phyloP scores from a whole-genome alignment of 2,113 vertebrate genomes.

The Aspidoscelis tigris region DNA sequence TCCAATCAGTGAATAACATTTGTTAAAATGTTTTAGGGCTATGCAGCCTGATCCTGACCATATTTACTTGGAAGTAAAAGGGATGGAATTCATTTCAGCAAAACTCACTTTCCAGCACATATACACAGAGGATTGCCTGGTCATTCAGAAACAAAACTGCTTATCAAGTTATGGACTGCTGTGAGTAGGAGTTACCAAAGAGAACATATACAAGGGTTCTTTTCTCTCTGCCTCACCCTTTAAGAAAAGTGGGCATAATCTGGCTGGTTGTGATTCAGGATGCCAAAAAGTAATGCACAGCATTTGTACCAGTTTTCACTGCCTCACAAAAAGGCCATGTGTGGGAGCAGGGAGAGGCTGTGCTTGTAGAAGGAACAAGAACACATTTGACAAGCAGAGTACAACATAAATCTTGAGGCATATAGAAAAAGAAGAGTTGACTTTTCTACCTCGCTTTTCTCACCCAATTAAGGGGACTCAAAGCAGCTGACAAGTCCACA shows the following conservation, averaged over 20 bases:
- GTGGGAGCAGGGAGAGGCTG: slow-evolving; percentile 1
- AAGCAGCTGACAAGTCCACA: too few relatives aligned
- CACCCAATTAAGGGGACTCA: too few relatives aligned
- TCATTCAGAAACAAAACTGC: neutral
- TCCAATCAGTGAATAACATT: slow-evolving; percentile 12
- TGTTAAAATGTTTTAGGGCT: neutral
- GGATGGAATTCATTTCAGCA: slow-evolving; percentile 10
- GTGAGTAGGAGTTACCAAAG: neutral
- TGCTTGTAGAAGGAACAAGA: neutral
- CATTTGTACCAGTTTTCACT: neutral
- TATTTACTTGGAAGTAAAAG: slow-evolving; percentile 32
- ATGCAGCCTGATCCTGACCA: neutral
- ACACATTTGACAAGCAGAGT: slow-evolving; percentile 3
- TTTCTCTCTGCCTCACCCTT: slow-evolving; percentile 33
- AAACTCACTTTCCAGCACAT: neutral
- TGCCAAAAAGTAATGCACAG: neutral
- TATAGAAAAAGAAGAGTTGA: neutral
- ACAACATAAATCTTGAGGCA: neutral
- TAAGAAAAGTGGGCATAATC: slow-evolving; percentile 5
- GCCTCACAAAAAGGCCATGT: neutral
- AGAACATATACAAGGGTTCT: slow-evolving; percentile 4
- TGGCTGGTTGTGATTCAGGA: slow-evolving; percentile 26
- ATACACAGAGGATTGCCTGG: slow-evolving; percentile 14
- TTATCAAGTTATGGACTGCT: neutral
- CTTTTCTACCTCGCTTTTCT: too few relatives aligned